Base-by-base conservation (phyloP, 2,113 vertebrate species). In the Strigops habroptila region DNA sequence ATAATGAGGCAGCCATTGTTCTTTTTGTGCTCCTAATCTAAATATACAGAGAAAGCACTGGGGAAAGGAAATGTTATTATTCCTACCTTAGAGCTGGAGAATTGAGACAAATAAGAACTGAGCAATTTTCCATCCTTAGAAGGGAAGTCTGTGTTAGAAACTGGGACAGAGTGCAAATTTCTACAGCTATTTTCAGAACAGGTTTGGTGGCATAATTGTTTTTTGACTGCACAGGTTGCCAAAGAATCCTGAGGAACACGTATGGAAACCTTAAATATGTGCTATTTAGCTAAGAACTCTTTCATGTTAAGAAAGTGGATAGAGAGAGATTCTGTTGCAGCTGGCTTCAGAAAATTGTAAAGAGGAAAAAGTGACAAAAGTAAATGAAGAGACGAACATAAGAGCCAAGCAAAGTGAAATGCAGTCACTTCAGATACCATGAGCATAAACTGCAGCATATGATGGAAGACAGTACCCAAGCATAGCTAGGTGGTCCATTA, bases 81-180 rank as follows among this genome's bases (percentile, higher is more conserved):
- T 94, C 73, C 82, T 8, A 57, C 48, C 74, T 92, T 33, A 46
- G 80, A 92, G 69, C 16, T 28, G 25, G 68, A 96, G 90, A 94
- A 95, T 49, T 84, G 70, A 92, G 74, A 84, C 76, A 94, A 90
- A 95, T 94, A 95, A 95, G 93, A 95, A 73, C 77, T 87, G 62
- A 95, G 81, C 77, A 93, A 83, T 93, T 91, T 97, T 88, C 93
- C 90, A 75, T 48, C 79, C 75, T 90, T 60, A 83, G 79, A 95
- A 93, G 21, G 79, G 88, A 96, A 96, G 82, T 16, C 60, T 88
- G 64, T 86, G 48, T 53, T 73, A 96, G 96, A 95, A 94, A 82
- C 80, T 73, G 77, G 88, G 91, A 87, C 77, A 87, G 91, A 94
- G 92, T 88, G 86, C 65, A 94, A 81, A 94, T 96, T 84, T 93